Evolutionary conservation across 2,113 vertebrate species (phyloP).

Genomic region (Corvus cornix): DNA sequence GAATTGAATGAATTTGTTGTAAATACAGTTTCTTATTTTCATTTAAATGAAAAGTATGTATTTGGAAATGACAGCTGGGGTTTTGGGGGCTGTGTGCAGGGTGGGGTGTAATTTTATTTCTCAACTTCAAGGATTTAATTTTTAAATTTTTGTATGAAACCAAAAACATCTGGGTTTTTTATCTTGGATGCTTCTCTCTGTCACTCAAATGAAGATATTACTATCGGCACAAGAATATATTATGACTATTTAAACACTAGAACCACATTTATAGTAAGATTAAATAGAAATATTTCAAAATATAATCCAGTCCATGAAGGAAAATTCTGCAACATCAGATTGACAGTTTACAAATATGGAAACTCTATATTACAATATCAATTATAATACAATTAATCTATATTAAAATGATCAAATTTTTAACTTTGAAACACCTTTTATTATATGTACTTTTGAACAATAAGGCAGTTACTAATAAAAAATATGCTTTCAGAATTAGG

Average conservation of each 20-base stretch:
- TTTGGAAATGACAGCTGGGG: background rate
- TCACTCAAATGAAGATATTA: background rate
- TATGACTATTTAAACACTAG: background rate
- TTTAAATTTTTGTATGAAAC: background rate
- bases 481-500: background rate
- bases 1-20: background rate
- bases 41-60: background rate
- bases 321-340: background rate
- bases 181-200: background rate
- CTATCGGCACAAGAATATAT: background rate
- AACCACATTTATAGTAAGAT: background rate
- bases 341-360: background rate
- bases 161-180: background rate
- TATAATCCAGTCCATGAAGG: background rate
- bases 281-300: background rate
- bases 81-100: accelerated
- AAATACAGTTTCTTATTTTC: background rate
- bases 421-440: background rate
- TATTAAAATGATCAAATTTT: background rate
- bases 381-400: too few species aligned
- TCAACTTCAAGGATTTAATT: background rate
- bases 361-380: background rate
- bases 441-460: background rate
- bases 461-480: background rate
- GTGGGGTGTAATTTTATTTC: background rate